Percentiles rank a stretch among this genome's conserved stretches.
phyloP scores from a whole-genome alignment of 2,113 vertebrate genomes.

The Hyla sarda region DNA sequence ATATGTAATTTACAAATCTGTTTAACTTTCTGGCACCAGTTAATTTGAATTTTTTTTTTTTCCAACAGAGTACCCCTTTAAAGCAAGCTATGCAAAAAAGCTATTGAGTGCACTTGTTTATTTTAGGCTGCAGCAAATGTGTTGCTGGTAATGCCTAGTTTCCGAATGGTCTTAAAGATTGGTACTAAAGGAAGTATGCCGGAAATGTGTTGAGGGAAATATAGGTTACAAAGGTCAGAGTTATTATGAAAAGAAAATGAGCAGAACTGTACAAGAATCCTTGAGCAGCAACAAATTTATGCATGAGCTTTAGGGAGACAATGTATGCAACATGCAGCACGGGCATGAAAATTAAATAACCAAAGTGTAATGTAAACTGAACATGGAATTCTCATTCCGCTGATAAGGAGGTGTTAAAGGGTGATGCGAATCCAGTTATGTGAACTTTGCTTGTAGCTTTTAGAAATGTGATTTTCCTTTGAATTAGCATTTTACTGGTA shows the following conservation, averaged over 20 bases:
- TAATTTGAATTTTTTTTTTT: too few species aligned
- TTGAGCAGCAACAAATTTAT: constrained; percentile 27
- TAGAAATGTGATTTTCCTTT: constrained; percentile 33
- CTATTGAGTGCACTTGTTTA: constrained; percentile 14
- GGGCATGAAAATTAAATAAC: neutral
- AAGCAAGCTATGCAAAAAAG: neutral
- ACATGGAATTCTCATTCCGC: constrained; percentile 1
- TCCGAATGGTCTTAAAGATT: neutral
- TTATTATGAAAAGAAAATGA: constrained; percentile 38
- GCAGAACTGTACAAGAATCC: neutral
- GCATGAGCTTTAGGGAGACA: neutral
- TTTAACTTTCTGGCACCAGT: too few species aligned
- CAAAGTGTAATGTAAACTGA: constrained; percentile 21
- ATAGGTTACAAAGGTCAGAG: constrained; percentile 4
- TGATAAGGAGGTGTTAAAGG: constrained; percentile 25
- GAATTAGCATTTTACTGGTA: constrained; percentile 22
- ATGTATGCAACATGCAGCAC: constrained; percentile 18
- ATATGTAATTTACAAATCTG: too few species aligned
- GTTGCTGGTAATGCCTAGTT: constrained; percentile 3
- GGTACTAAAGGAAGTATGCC: neutral
- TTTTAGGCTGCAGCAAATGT: constrained; percentile 1
- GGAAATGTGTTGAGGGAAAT: neutral
- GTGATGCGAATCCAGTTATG: neutral
- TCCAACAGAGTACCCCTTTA: too few species aligned
- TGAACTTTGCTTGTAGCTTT: constrained; percentile 38